phyloP scores from a whole-genome alignment of 2,113 vertebrate genomes.

The Dipodomys ordii region DNA sequence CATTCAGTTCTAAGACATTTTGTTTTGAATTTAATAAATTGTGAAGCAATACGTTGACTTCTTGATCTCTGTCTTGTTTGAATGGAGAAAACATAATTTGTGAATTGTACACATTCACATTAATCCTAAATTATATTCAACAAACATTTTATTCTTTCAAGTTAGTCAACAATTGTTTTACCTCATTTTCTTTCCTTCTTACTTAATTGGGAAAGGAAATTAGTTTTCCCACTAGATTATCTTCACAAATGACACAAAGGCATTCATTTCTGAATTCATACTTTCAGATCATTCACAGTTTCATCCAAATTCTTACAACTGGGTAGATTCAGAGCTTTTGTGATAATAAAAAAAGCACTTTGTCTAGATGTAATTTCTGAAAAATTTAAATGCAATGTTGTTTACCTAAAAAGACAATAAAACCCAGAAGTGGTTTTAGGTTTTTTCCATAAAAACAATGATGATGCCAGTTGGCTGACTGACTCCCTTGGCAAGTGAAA shows the following conservation, averaged over 20 bases:
- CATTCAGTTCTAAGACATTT: not conserved
- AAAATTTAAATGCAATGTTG: not conserved
- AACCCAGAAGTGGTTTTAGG: not conserved
- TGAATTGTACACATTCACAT: constrained; percentile 25
- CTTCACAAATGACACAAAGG: constrained; percentile 18
- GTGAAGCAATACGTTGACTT: not conserved
- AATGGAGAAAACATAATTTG: constrained; percentile 4
- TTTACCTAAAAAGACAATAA: not conserved
- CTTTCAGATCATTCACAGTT: not conserved
- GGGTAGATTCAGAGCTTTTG: not conserved
- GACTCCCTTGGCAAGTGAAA: not conserved
- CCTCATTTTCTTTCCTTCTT: constrained; percentile 28
- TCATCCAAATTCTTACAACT: not conserved
- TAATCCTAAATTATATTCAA: constrained; percentile 52
- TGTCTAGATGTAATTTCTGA: constrained; percentile 24
- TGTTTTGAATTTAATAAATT: not conserved
- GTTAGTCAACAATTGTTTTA: constrained; percentile 35
- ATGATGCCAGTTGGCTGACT: not conserved
- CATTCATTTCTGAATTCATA: constrained; percentile 18
- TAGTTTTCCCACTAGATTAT: constrained; percentile 43
- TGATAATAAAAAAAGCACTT: not conserved
- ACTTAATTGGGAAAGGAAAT: constrained; percentile 46
- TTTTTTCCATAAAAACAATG: not conserved
- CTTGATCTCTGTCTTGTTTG: not conserved
- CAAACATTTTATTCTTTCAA: constrained; percentile 43